A percentile compares a stretch with the other conserved stretches of the same genome.
phyloP scores from a whole-genome alignment of 2,797 vertebrate species.

The Arremon aurantiirostris region DNA sequence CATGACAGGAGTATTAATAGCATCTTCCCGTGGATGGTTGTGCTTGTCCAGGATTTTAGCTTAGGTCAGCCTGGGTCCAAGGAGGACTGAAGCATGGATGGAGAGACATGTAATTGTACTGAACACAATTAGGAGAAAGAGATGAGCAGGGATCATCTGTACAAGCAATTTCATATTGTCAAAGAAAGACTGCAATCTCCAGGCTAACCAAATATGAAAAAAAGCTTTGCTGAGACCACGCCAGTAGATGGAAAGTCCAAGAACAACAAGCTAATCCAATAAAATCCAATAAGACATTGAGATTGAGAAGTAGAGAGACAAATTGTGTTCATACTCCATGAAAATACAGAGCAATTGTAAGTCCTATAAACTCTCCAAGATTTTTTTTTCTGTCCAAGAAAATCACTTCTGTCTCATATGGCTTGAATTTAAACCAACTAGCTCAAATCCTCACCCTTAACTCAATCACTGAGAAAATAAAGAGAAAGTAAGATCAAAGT shows the following conservation, averaged over 20 bases:
- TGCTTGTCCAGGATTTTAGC: not conserved
- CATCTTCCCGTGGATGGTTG: not conserved
- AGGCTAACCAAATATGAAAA: constrained; percentile 33
- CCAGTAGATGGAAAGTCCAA: constrained; percentile 58
- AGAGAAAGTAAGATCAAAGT: not conserved
- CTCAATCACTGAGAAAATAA: constrained; percentile 46
- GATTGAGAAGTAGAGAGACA: constrained; percentile 56
- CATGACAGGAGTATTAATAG: not conserved
- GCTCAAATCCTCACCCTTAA: constrained; percentile 30
- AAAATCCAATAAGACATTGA: constrained; percentile 52
- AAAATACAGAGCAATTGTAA: constrained; percentile 62
- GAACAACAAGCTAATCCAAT: constrained; percentile 65
- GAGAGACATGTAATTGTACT: not conserved
- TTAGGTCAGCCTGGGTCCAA: not conserved
- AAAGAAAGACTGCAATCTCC: not conserved
- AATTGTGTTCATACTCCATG: constrained; percentile 53
- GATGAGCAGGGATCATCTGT: not conserved
- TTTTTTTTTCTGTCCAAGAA: constrained; percentile 60
- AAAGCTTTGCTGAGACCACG: constrained; percentile 5
- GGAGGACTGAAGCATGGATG: not conserved
- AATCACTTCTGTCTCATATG: constrained; percentile 65
- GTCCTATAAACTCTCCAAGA: constrained; percentile 50
- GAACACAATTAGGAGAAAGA: not conserved
- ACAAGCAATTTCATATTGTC: not conserved
- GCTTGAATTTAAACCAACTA: constrained; percentile 62